A percentile compares a stretch with the other conserved stretches of the same genome.
Conservation (phyloP, 2,113 vertebrate species). For the Rhabdomys dilectus region DNA sequence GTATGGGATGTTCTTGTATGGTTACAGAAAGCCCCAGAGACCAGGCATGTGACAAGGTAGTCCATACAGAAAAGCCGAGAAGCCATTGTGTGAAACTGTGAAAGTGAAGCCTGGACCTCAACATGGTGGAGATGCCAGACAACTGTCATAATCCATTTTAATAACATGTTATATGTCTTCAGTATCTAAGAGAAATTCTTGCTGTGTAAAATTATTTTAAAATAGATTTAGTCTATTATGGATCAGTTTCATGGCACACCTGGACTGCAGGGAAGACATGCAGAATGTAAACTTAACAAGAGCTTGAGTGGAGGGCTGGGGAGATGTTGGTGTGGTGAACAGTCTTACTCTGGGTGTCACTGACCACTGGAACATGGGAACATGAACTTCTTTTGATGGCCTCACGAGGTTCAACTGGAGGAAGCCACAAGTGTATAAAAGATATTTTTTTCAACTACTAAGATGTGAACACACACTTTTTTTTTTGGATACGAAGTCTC, state of each 20-base stretch:
- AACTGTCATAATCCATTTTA: neutral
- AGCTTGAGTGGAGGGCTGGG: neutral
- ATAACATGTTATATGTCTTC: neutral
- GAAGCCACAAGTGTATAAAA: neutral
- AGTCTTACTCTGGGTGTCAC: neutral
- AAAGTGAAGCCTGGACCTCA: neutral
- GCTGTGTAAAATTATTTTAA: slow-evolving; percentile 37
- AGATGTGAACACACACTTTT: neutral
- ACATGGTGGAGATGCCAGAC: neutral
- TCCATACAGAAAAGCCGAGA: neutral
- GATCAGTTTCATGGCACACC: neutral
- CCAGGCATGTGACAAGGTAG: neutral
- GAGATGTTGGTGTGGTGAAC: neutral
- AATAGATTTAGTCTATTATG: slow-evolving; percentile 9
- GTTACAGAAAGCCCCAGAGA: neutral
- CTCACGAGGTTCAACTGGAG: neutral
- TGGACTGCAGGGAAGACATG: neutral
- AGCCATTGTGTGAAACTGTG: neutral
- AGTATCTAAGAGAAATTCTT: neutral
- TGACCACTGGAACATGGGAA: neutral
- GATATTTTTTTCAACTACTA: neutral
- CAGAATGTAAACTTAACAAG: neutral
- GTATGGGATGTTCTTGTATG: neutral
- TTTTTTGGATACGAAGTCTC: neutral
- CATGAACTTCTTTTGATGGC: neutral